Base-by-base conservation (phyloP, 2,797 vertebrate species). In the Heterohyrax brucei region DNA sequence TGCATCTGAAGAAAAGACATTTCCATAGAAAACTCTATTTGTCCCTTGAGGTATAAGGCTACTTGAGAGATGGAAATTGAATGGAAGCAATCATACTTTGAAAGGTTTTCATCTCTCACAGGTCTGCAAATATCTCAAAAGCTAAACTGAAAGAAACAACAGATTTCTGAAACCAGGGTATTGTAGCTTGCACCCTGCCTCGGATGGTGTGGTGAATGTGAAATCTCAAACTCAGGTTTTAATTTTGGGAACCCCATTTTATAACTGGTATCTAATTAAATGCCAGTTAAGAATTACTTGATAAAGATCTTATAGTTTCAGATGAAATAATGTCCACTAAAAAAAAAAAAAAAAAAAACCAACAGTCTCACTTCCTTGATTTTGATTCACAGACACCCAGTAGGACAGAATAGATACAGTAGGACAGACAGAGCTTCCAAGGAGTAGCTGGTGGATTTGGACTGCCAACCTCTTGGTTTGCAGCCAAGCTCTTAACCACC, bases 11-110 rank as follows among this genome's bases (percentile, higher is more conserved):
- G 96, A 98, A 97, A 96, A 85, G 56, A 46, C 95, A 97, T 98
- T 98, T 97, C 94, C 95, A 95, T 86, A 53, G 85, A 91, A 97
- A 98, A 97, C 97, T 89, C 95, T 97, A 93, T 95, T 97, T 98
- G 97, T 98, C 96, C 97, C 95, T 46, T 88, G 92, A 97, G 97
- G 84, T 87, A 98, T 98, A 98, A 97, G 78, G 97, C 22, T 93
- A 83, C 78, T 95, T 91, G 92, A 98, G 94, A 97, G 83, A 97
- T 90, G 91, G 95, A 91, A 98, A 98, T 93, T 96, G 81, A 97
- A 98, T 98, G 98, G 82, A 96, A 97, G 85, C 97, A 97, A 97
- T 97, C 77, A 97, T 59, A 96, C 92, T 98, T 96, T 77, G 94
- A 97, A 98, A 98, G 85, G 91, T 88, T 98, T 97, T 98, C 87